phyloP scores from a whole-genome alignment of 2,113 vertebrate species.

The Ceyx cyanopectus region DNA sequence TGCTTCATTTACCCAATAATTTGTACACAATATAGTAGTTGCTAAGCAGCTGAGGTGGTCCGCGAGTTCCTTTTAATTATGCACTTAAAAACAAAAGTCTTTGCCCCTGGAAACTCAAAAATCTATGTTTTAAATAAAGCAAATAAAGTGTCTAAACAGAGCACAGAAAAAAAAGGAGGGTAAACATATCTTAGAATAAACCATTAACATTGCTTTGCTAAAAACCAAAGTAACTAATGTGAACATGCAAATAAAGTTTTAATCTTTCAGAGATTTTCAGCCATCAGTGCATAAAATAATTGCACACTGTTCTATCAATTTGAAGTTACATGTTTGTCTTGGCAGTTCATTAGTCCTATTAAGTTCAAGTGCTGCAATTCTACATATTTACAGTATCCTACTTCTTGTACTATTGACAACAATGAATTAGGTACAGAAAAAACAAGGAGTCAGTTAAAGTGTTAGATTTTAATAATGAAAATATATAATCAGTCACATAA shows the following conservation, averaged over 20 bases:
- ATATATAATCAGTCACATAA: background rate
- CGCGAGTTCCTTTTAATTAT: background rate
- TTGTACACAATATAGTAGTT: background rate
- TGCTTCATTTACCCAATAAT: background rate
- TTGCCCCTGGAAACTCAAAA: background rate
- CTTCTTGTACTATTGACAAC: background rate
- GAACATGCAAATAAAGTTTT: background rate
- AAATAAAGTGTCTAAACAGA: background rate
- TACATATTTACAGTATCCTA: background rate
- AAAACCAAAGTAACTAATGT: background rate
- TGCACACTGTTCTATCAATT: background rate
- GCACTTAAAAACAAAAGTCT: background rate
- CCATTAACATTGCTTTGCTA: background rate
- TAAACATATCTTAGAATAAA: background rate
- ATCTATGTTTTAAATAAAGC: background rate
- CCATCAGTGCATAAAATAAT: background rate
- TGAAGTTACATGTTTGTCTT: background rate
- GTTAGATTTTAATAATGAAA: background rate
- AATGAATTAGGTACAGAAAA: background rate
- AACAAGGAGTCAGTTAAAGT: background rate
- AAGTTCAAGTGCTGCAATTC: background rate
- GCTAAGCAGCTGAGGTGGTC: background rate
- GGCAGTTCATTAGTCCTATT: background rate
- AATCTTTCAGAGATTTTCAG: background rate
- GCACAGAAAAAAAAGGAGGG: background rate